Conservation (phyloP, 2,888 invertebrate species). For the Epinotia brunnichana region DNA sequence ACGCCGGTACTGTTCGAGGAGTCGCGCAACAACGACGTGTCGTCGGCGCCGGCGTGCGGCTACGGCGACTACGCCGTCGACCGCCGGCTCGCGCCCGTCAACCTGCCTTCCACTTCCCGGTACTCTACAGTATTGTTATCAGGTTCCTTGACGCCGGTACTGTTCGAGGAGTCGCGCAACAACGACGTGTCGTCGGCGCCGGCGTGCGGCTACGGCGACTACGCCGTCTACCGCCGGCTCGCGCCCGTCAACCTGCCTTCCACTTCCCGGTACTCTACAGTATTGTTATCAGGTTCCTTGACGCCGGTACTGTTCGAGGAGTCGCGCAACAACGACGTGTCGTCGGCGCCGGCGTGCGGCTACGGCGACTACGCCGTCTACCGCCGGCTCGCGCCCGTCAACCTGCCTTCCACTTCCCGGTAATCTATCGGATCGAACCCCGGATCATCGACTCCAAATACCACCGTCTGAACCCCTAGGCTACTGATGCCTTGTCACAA, state of each 20-base stretch:
- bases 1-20: constrained; percentile 70
- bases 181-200: constrained; percentile 64
- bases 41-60: constrained; percentile 50
- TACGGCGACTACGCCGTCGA: constrained; percentile 51
- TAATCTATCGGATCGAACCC: no score
- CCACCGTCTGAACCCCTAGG: no score
- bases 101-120: constrained; percentile 76
- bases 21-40: constrained; percentile 71
- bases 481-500: no score
- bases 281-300: constrained; percentile 57
- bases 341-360: constrained; percentile 50
- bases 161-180: constrained; percentile 72
- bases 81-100: constrained; percentile 57
- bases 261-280: constrained; percentile 65
- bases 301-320: constrained; percentile 70
- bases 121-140: constrained; percentile 46
- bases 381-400: constrained; percentile 57
- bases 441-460: no score
- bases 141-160: constrained; percentile 66
- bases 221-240: constrained; percentile 53
- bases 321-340: constrained; percentile 71
- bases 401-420: constrained; percentile 76
- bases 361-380: constrained; percentile 51
- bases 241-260: constrained; percentile 69
- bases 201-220: constrained; percentile 46